Percentiles rank a stretch among this genome's conserved stretches.
phyloP scores from a whole-genome alignment of 2,113 vertebrate species.

The Cynocephalus volans region DNA sequence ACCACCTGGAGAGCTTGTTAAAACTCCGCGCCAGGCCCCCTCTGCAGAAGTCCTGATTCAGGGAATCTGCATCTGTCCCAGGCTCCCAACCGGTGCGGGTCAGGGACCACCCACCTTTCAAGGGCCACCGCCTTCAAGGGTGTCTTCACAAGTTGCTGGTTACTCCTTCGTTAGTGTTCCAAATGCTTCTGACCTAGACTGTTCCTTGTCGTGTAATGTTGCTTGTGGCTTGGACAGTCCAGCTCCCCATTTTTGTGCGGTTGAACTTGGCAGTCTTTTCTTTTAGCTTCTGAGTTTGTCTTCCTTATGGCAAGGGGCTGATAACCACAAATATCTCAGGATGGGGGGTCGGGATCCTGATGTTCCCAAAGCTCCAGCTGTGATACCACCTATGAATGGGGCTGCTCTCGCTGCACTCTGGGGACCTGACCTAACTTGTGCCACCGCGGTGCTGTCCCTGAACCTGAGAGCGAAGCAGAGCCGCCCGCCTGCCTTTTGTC shows the following conservation, averaged over 20 bases:
- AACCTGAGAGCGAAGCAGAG: no score
- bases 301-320: background rate
- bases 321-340: background rate
- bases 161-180: background rate
- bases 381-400: no score
- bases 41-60: background rate
- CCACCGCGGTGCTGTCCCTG: background rate
- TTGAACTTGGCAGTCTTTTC: background rate
- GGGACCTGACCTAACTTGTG: background rate
- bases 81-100: background rate
- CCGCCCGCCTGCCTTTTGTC: no score
- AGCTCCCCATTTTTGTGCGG: no score
- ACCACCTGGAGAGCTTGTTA: background rate
- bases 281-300: background rate
- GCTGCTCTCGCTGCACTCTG: no score
- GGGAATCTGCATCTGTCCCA: background rate
- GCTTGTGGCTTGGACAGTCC: no score
- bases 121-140: background rate
- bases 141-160: background rate
- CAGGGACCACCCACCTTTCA: fast-evolving
- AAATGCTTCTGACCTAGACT: fast-evolving
- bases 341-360: fast-evolving
- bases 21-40: no score
- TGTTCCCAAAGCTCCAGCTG: fast-evolving
- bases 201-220: background rate